Evolutionary conservation across 2,797 vertebrate species (phyloP), one percentile per base, ranked within the genome.

Genomic region (Leucoraja ocellata): DNA sequence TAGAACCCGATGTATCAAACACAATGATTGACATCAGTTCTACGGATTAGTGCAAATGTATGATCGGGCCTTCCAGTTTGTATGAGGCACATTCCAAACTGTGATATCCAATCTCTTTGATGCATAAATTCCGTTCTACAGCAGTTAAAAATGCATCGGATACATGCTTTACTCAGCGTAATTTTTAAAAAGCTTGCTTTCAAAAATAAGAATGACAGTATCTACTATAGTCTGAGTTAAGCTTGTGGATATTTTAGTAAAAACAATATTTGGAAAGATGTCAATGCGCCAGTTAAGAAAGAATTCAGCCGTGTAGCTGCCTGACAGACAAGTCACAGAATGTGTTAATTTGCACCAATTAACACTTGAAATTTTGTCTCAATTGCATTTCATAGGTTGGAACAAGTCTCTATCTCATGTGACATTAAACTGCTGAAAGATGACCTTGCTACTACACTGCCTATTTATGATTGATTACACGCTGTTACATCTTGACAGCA

Each of bases 381-480:
- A 92, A 16, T 76, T 71, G 25, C 54, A 91, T 54, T 91, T 91
- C 18, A 54, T 74, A 10, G 10, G 2, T 92, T 92, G 90, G 68
- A 92, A 92, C 71, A 71, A 39, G 32, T 13, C 25, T 76, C 39
- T 73, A 54, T 58, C 71, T 46, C 68, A 74, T 36, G 93, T 94
- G 94, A 94, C 94, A 94, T 95, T 95, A 95, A 96, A 93, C 88
- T 95, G 94, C 94, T 96, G 96, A 96, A 96, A 94, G 96, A 97
- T 92, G 95, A 96, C 95, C 94, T 79, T 93, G 76, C 93, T 95
- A 95, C 93, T 94, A 95, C 92, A 93, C 94, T 94, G 94, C 71
- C 94, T 94, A 94, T 95, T 94, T 94, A 93, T 95, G 94, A 97
- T 95, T 96, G 96, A 97, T 97, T 94, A 94, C 54, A 94, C 93